A percentile compares a stretch with the other conserved stretches of the same genome.
Evolutionary conservation across 1,140 invertebrate genomes (phyloP).

Genomic region (Drosophila repletoides): DNA sequence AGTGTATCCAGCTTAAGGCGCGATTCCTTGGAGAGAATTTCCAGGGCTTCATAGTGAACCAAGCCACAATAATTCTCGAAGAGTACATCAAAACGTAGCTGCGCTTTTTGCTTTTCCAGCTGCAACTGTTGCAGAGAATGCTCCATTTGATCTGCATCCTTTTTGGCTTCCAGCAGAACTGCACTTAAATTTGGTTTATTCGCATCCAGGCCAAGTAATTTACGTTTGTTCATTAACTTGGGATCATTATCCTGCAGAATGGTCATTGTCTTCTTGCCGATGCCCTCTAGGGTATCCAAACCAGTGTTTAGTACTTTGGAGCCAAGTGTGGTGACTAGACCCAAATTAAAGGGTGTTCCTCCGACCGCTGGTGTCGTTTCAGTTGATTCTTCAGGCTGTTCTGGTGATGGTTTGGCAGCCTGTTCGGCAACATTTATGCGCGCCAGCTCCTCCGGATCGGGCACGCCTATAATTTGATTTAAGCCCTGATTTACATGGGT

Average conservation of each 20-base stretch:
- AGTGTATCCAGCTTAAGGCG: constrained; percentile 88
- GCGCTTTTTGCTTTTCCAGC: constrained; percentile 84
- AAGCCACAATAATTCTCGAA: constrained; percentile 95
- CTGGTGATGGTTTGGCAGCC: constrained; percentile 11
- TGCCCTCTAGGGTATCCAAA: constrained; percentile 93
- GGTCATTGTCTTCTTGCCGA: constrained; percentile 97
- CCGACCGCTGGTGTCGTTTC: constrained; percentile 7
- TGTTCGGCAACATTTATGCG: constrained; percentile 82
- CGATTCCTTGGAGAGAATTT: constrained; percentile 93
- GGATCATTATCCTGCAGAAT: constrained; percentile 95
- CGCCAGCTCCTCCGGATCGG: constrained; percentile 89
- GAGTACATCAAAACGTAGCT: constrained; percentile 90
- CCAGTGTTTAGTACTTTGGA: constrained; percentile 91
- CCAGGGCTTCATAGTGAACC: constrained; percentile 93
- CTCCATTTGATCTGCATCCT: constrained; percentile 88
- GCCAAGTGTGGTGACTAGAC: constrained; percentile 87
- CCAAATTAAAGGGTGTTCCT: constrained; percentile 53
- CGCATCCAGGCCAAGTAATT: constrained; percentile 87
- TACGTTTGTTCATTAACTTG: constrained; percentile 91
- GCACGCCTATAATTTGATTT: constrained; percentile 89
- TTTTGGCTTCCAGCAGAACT: constrained; percentile 90
- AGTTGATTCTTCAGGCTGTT: background rate
- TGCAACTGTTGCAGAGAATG: constrained; percentile 85
- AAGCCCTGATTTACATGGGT: constrained; percentile 90
- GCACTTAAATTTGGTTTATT: constrained; percentile 85